phyloP scores from a whole-genome alignment of 1,140 invertebrate genomes.

The Aphis craccivora region DNA sequence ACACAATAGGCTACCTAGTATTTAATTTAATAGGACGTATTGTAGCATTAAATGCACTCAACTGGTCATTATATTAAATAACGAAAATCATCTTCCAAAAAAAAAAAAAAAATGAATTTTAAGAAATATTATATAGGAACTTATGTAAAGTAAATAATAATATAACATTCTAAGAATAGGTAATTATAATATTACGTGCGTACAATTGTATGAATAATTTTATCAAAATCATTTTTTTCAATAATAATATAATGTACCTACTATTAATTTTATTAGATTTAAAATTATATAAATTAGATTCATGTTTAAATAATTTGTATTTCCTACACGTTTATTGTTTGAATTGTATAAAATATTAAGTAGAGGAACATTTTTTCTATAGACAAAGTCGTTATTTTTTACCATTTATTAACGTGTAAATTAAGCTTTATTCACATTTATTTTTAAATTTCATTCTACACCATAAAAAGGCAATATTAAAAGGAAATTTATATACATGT shows the following conservation, averaged over 20 bases:
- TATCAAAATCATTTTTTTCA: neutral
- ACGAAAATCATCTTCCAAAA: neutral
- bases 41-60: neutral
- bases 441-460: neutral
- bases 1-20: too few species aligned
- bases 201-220: neutral
- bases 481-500: neutral
- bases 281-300: neutral
- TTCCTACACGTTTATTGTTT: neutral
- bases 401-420: slow-evolving; percentile 12
- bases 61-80: neutral
- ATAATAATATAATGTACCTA: neutral
- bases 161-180: neutral
- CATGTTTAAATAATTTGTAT: neutral
- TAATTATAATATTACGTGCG: neutral
- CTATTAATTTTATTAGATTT: neutral
- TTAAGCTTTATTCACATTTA: neutral
- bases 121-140: neutral
- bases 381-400: neutral
- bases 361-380: neutral
- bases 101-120: neutral
- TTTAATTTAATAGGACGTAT: neutral
- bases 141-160: too few species aligned
- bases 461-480: neutral
- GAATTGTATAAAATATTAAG: neutral